A percentile compares a stretch with the other conserved stretches of the same genome.
Conservation (phyloP, 2,797 vertebrate species). For the Rhabdophis nuchalis region DNA sequence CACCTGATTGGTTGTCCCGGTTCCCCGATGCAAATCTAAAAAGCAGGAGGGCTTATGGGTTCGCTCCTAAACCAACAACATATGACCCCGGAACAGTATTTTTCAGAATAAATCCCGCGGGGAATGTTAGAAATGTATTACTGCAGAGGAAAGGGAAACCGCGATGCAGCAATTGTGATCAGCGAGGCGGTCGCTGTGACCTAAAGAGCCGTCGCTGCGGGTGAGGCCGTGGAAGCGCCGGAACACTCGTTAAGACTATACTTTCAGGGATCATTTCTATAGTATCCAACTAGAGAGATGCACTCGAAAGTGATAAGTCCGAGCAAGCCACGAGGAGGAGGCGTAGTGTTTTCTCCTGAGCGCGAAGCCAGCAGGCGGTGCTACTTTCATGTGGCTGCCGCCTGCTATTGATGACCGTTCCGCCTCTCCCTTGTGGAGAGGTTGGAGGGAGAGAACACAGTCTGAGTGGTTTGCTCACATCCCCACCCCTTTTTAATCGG, state of each 20-base stretch:
- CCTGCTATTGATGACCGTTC: conserved; percentile 36
- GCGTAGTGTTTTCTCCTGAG: conserved; percentile 20
- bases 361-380: not conserved
- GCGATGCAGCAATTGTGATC: rapidly evolving
- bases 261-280: conserved; percentile 56
- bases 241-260: conserved; percentile 16
- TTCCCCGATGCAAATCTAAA: too few relatives aligned
- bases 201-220: not conserved
- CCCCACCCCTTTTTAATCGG: not conserved
- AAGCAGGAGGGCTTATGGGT: too few relatives aligned
- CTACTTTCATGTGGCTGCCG: rapidly evolving
- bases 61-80: rapidly evolving
- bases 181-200: not conserved
- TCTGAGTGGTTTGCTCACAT: conserved; percentile 8
- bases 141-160: rapidly evolving
- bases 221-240: rapidly evolving
- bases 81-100: too few relatives aligned
- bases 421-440: not conserved
- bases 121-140: too few relatives aligned
- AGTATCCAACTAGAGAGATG: conserved; percentile 37
- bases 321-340: conserved; percentile 38
- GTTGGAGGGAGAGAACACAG: conserved; percentile 11
- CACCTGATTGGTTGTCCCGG: too few relatives aligned
- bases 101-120: too few relatives aligned
- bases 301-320: conserved; percentile 11